A percentile compares a stretch with the other conserved stretches of the same genome.
These are phyloP conservation scores for Microcebus griseorufus DNA, from an alignment of 2,113 vertebrate genomes.

Conservation along the genomic window DNA sequence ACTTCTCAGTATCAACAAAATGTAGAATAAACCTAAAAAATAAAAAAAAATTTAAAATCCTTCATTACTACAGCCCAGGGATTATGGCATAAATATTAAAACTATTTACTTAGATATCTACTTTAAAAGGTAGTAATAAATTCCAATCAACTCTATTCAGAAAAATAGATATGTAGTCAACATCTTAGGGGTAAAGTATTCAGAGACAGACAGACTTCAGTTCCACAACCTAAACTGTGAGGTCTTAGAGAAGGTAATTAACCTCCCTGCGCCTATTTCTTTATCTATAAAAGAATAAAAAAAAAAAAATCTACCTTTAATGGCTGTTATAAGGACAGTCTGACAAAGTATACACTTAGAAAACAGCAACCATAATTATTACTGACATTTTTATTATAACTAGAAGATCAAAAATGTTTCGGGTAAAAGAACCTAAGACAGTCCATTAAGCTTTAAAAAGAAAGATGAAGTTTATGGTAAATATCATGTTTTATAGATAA, in stretches of 20 bases:
- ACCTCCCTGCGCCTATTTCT: neutral
- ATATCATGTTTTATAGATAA: conserved; percentile 29
- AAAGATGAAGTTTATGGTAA: neutral
- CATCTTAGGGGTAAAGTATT: neutral
- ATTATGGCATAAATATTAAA: conserved; percentile 29
- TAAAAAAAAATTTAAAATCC: neutral
- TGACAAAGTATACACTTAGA: conserved; percentile 8
- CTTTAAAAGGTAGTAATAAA: conserved; percentile 21
- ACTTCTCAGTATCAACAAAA: conserved; percentile 22
- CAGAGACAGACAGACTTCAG: neutral
- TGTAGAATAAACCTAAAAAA: neutral
- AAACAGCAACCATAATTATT: neutral
- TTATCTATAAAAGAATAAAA: neutral
- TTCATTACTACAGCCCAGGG: neutral
- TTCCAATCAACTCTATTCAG: conserved; percentile 32
- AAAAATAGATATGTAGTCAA: neutral
- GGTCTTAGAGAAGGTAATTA: neutral
- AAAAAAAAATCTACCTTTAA: conserved; percentile 30
- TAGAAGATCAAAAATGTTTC: conserved; percentile 19
- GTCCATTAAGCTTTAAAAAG: neutral
- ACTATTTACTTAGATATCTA: neutral
- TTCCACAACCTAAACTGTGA: neutral
- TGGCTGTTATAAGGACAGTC: neutral
- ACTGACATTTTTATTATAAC: conserved; percentile 26
- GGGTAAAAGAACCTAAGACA: conserved; percentile 17